Evolutionary conservation across 2,888 invertebrate genomes (phyloP).

Genomic region (Ramazzottius varieornatus): DNA sequence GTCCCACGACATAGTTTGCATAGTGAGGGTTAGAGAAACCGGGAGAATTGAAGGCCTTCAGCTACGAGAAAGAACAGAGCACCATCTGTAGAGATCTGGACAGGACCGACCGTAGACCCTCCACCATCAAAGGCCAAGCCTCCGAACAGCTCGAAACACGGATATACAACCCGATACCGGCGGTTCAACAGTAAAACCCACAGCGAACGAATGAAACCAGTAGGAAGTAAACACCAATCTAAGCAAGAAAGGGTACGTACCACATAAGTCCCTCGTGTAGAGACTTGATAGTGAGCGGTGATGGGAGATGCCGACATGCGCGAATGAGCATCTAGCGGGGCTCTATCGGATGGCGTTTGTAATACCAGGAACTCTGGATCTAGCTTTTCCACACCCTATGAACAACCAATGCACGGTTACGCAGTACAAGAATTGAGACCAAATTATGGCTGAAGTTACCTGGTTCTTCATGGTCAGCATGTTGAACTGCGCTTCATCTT

Average conservation of each 20-base stretch:
- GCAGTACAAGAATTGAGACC: too few relatives aligned
- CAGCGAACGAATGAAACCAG: too few relatives aligned
- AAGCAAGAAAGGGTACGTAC: not conserved
- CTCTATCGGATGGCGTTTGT: conserved; percentile 38
- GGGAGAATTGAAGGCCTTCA: conserved; percentile 82
- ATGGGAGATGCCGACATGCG: not conserved
- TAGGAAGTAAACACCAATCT: conserved; percentile 5
- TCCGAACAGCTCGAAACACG: too few relatives aligned
- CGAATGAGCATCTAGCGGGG: conserved; percentile 5
- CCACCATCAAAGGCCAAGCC: conserved; percentile 5
- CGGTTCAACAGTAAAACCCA: not conserved
- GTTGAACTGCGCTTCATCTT: conserved; percentile 90
- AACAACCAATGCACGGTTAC: too few relatives aligned
- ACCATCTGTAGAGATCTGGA: conserved; percentile 9
- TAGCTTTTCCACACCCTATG: conserved; percentile 28
- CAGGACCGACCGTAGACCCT: conserved; percentile 6
- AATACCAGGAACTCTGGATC: conserved; percentile 69
- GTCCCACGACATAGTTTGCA: conserved; percentile 82
- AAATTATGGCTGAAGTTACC: conserved; percentile 9
- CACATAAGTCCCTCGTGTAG: conserved; percentile 3
- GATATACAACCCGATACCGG: too few relatives aligned
- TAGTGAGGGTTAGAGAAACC: conserved; percentile 80
- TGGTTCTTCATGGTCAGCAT: conserved; percentile 33
- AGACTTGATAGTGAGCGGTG: not conserved
- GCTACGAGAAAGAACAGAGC: conserved; percentile 30